Percentiles rank a stretch among this genome's conserved stretches.
Conservation (phyloP, 2,888 invertebrate species). For the Eupithecia dodoneata region DNA sequence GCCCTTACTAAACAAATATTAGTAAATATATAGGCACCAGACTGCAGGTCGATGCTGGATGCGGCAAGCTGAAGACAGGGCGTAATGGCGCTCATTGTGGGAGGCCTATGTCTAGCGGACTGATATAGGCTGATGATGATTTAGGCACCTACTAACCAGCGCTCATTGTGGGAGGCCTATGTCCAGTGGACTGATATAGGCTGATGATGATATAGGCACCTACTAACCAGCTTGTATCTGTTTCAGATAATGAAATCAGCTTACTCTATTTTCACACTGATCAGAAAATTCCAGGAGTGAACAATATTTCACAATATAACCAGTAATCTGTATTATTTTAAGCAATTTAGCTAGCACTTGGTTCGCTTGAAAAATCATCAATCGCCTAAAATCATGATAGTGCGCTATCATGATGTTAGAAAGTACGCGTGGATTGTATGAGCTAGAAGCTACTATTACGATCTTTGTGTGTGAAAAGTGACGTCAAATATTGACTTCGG, state of each 20-base stretch:
- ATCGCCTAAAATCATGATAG: background rate
- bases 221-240: slow-evolving; percentile 18
- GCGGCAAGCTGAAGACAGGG: no score
- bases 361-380: background rate
- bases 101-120: no score
- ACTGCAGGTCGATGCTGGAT: no score
- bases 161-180: no score
- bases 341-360: background rate
- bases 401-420: no score
- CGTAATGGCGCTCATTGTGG: no score
- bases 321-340: background rate
- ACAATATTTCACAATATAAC: background rate
- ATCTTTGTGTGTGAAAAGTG: background rate
- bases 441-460: background rate
- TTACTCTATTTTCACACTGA: slow-evolving; percentile 70
- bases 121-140: no score
- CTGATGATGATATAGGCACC: no score
- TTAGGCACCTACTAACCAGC: background rate
- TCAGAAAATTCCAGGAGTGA: slow-evolving; percentile 58
- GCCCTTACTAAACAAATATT: no score
- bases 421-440: background rate
- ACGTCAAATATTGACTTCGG: background rate
- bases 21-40: no score
- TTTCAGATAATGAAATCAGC: slow-evolving; percentile 74
- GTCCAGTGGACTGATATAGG: no score